A percentile compares a stretch with the other conserved stretches of the same genome.
Conservation (phyloP, 53 echinoderm and acorn worm species). For the Pentamera pediparva region DNA sequence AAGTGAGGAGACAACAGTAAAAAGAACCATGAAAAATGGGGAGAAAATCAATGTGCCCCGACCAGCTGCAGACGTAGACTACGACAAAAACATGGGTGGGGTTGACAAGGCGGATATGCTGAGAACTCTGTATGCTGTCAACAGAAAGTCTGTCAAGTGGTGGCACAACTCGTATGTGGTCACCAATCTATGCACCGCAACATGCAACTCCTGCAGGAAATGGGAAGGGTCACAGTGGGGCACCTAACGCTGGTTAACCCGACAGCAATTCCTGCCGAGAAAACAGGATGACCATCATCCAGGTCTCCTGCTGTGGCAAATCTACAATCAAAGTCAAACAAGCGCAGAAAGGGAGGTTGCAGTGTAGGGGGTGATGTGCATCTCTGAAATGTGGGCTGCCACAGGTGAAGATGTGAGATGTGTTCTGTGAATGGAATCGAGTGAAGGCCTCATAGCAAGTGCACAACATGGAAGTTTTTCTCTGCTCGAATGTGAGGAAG, state of each 20-base stretch:
- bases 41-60: constrained; percentile 24
- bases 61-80: constrained; percentile 29
- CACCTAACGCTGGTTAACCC: constrained; percentile 9
- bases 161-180: constrained; percentile 26
- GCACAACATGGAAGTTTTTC: constrained; percentile 31
- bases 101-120: constrained; percentile 40
- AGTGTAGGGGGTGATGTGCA: constrained; percentile 39
- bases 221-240: constrained; percentile 7
- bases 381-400: constrained; percentile 33
- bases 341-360: constrained; percentile 30
- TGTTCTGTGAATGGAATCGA: constrained; percentile 31
- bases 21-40: constrained; percentile 15
- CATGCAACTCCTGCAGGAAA: neutral
- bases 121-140: constrained; percentile 13
- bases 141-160: constrained; percentile 39
- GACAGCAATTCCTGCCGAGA: neutral
- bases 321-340: constrained; percentile 2
- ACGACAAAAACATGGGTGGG: constrained; percentile 31
- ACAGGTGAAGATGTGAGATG: constrained; percentile 34
- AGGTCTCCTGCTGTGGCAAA: constrained; percentile 26
- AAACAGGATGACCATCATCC: constrained; percentile 31
- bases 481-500: constrained; percentile 28
- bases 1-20: constrained; percentile 1
- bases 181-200: constrained; percentile 2
- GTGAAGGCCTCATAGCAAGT: constrained; percentile 37